Conservation (phyloP, 2,797 vertebrate species). For the Prunella strophiata region DNA sequence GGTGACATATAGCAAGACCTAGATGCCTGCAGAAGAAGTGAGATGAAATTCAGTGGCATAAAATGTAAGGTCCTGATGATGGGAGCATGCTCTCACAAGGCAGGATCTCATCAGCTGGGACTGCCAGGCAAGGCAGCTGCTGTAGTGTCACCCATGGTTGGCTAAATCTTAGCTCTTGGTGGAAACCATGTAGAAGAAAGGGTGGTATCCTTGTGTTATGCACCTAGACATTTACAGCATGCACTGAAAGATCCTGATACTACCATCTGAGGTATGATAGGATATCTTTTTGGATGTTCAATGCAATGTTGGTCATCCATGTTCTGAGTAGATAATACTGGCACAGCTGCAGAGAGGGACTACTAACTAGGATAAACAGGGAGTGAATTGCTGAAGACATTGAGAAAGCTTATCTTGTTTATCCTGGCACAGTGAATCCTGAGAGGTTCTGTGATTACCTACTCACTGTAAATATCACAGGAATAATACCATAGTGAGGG, state of each 20-base stretch:
- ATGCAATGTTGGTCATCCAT: not conserved
- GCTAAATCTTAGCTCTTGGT: not conserved
- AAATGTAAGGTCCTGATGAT: not conserved
- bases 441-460: not conserved
- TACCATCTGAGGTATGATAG: not conserved
- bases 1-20: not conserved
- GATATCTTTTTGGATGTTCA: not conserved
- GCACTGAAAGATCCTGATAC: not conserved
- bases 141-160: not conserved
- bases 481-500: not conserved
- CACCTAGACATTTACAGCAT: not conserved
- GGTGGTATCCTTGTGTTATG: fast-evolving
- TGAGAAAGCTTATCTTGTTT: not conserved
- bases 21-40: not conserved
- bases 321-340: not conserved
- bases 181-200: not conserved
- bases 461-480: not conserved
- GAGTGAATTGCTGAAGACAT: not conserved
- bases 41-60: not conserved
- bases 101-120: not conserved
- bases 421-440: not conserved
- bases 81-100: not conserved
- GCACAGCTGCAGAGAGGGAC: not conserved
- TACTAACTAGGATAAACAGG: not conserved
- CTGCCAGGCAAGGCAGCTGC: not conserved